Conservation (phyloP, 2,888 invertebrate species). For the Acleris laterana region DNA sequence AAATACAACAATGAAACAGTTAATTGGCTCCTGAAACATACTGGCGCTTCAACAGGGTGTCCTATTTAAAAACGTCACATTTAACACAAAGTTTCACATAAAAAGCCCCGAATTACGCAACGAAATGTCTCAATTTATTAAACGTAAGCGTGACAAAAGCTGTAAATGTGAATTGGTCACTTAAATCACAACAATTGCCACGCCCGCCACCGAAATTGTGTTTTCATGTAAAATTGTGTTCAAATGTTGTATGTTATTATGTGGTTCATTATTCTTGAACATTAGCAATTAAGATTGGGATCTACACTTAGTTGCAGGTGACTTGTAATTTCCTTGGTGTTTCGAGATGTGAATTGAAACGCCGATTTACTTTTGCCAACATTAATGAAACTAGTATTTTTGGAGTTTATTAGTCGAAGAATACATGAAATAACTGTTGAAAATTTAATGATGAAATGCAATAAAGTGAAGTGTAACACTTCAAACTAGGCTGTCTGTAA, state of each 20-base stretch:
- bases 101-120: conserved; percentile 51
- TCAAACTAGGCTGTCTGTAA: too few species aligned
- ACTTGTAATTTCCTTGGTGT: conserved; percentile 12
- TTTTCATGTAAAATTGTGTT: conserved; percentile 65
- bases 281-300: conserved; percentile 59
- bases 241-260: conserved; percentile 54
- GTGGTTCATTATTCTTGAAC: conserved; percentile 54
- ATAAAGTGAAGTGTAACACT: too few species aligned
- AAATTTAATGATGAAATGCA: too few species aligned
- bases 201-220: conserved; percentile 64
- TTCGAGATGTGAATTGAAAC: conserved; percentile 3
- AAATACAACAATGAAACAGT: conserved; percentile 23
- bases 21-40: conserved; percentile 28
- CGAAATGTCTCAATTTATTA: conserved; percentile 74
- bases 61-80: conserved; percentile 41
- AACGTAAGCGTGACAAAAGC: conserved; percentile 70
- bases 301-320: conserved; percentile 23
- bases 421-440: too few species aligned
- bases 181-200: conserved; percentile 68
- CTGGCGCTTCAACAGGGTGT: conserved; percentile 12
- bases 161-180: conserved; percentile 65
- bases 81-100: conserved; percentile 53
- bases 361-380: too few species aligned
- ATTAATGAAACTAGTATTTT: too few species aligned
- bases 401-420: too few species aligned